phyloP scores from a whole-genome alignment of 2,888 invertebrate species.

The Julus scandinavius region DNA sequence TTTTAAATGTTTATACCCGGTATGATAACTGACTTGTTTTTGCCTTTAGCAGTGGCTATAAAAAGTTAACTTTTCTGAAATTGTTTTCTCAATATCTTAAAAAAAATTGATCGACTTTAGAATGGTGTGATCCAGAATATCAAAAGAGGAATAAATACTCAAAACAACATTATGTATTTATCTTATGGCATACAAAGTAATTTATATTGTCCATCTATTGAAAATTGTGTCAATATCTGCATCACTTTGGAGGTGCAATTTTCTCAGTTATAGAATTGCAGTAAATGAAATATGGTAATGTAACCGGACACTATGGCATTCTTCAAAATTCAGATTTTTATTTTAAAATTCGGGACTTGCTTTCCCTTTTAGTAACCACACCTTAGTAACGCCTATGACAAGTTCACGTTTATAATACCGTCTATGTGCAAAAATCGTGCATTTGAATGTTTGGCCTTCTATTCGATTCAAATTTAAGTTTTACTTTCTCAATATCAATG shows the following conservation, averaged over 20 bases:
- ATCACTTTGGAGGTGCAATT: no score
- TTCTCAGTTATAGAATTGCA: not conserved
- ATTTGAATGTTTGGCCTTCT: constrained; percentile 21
- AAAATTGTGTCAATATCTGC: no score
- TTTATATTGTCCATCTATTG: no score
- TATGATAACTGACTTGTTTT: constrained; percentile 26
- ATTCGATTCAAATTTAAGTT: not conserved
- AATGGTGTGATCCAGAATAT: no score
- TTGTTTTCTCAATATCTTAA: no score
- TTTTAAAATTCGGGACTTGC: not conserved
- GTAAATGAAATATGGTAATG: not conserved
- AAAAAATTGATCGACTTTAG: no score
- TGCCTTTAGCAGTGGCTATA: not conserved
- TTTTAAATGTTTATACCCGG: not conserved
- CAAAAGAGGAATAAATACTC: no score
- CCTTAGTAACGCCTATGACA: not conserved
- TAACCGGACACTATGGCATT: not conserved
- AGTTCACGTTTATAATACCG: not conserved
- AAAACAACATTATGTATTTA: no score
- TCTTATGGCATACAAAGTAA: no score
- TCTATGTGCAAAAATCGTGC: not conserved
- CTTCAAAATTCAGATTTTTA: not conserved
- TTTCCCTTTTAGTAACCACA: not conserved
- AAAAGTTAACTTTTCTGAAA: not conserved
- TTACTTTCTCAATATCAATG: not conserved